Percentiles rank a stretch among this genome's conserved stretches.
These are phyloP conservation scores for Odontomachus brunneus DNA, from an alignment of 1,140 invertebrate species.

Conservation along the genomic window DNA sequence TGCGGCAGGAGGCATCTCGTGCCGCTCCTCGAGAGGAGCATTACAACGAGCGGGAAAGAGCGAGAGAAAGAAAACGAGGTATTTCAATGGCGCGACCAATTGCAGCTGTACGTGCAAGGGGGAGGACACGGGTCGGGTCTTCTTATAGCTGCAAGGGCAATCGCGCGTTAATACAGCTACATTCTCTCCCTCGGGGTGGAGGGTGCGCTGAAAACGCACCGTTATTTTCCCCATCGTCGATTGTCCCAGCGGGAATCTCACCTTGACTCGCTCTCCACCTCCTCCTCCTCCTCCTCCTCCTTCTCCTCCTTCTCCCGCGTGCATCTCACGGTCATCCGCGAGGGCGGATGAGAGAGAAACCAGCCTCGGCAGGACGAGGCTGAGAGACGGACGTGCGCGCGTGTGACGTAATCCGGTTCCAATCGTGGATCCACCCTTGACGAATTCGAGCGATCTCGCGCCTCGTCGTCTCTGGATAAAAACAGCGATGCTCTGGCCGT, in stretches of 20 bases:
- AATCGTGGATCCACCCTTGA: too few species aligned
- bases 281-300: not conserved
- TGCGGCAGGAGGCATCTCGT: not conserved
- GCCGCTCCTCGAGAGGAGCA: slow-evolving; percentile 3
- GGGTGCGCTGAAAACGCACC: slow-evolving; percentile 39
- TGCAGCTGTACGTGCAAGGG: slow-evolving; percentile 17
- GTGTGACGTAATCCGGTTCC: too few species aligned
- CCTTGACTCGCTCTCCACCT: slow-evolving; percentile 15
- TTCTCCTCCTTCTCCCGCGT: not conserved
- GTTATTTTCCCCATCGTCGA: slow-evolving; percentile 48
- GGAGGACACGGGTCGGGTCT: slow-evolving; percentile 54
- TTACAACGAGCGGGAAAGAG: not conserved
- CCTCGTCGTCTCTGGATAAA: too few species aligned
- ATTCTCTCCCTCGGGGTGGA: slow-evolving; percentile 41
- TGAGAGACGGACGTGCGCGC: too few species aligned
- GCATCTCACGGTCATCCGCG: slow-evolving; percentile 30
- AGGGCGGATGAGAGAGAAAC: slow-evolving; percentile 5
- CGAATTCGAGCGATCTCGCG: too few species aligned
- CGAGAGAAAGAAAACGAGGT: not conserved
- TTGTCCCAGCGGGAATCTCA: slow-evolving; percentile 51
- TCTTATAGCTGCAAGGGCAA: slow-evolving; percentile 63
- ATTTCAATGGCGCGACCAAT: slow-evolving; percentile 25
- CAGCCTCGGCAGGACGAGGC: not conserved
- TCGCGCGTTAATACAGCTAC: slow-evolving; percentile 58
- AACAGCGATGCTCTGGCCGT: too few species aligned